Percentiles rank a stretch among this genome's conserved stretches.
Evolutionary conservation across 2,113 vertebrate species (phyloP).

Genomic region (Girardinichthys multiradiatus): DNA sequence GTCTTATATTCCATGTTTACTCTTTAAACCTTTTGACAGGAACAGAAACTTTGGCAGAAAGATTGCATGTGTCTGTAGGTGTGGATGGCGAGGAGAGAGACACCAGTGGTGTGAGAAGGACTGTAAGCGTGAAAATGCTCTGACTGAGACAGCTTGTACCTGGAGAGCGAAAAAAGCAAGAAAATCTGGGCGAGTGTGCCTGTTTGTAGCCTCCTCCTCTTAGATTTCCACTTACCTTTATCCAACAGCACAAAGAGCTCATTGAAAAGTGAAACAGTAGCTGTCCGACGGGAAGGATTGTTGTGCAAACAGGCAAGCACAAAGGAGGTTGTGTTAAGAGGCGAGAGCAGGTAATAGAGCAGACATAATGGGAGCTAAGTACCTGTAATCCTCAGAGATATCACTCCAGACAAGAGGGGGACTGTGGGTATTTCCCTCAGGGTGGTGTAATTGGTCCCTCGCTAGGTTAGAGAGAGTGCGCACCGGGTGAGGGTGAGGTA

Average conservation of each 20-base stretch:
- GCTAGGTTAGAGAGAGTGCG: constrained; percentile 74
- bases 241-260: constrained; percentile 70
- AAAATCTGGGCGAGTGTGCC: constrained; percentile 1
- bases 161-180: constrained; percentile 20
- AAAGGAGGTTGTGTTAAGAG: constrained; percentile 61
- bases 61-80: constrained; percentile 3
- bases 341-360: constrained; percentile 89
- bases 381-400: constrained; percentile 95
- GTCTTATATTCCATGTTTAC: neutral
- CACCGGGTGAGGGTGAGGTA: constrained; percentile 56
- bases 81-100: constrained; percentile 2
- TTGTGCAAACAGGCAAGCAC: constrained; percentile 77
- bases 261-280: constrained; percentile 72
- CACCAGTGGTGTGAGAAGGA: constrained; percentile 10
- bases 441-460: constrained; percentile 81
- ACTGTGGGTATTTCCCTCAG: constrained; percentile 82
- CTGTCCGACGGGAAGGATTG: constrained; percentile 60
- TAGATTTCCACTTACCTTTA: constrained; percentile 35
- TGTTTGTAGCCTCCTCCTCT: neutral
- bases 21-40: neutral
- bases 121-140: constrained; percentile 37
- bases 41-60: constrained; percentile 6
- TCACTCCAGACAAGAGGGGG: constrained; percentile 84
- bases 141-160: constrained; percentile 58
- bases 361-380: constrained; percentile 94